Evolutionary conservation across 2,888 invertebrate genomes (phyloP), one percentile per base, ranked within the genome.

Genomic region (Icerya purchasi): DNA sequence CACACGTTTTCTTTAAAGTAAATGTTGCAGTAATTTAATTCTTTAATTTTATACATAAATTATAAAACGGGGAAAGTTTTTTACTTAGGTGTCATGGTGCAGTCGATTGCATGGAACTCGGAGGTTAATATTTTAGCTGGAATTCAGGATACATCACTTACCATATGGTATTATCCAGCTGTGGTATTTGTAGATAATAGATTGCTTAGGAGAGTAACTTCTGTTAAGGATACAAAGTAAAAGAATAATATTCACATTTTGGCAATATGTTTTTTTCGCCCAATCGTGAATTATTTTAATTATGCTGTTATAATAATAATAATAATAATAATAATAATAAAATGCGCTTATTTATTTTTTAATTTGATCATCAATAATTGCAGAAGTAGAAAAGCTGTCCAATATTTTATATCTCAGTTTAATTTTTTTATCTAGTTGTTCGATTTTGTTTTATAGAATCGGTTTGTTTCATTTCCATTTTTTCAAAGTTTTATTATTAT

Each of bases 151-250:
- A 77, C 82, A 0, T 82, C 82, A 66, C 75, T 91, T 56, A 79
- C 82, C 24, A 80, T 91, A 24, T 92, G 88, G 85, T 82, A 85
- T 65, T 86, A 84, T 67, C 87, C 88, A 0, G 78, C 77, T 57
- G 80, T 82, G 54, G 79, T 82, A 0, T 82, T 80, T 65, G 79
- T 80, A 58, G 89, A 84, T 75, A 78, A 79, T 57, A 81, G 78
- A 2, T 73, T 88, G 49, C 76, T 88, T 56, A 67, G 71, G 22
- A 72, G 69, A 62, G 73, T 74, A 1, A 68, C 72, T 57, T 69
- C 73, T 22, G 71, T 72, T 55, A 73, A 70, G 62, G 73, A 74
- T 61, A 72, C 71, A 59, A 72, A 73, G 75, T 74, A 62, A 8
- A 54, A 19, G 24, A 49, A n/a, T 50, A 53, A 20, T 18, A 59